These are phyloP conservation scores for Pseudocheirus occidentalis DNA, from an alignment of 2,797 vertebrate species.

Conservation along the genomic window DNA sequence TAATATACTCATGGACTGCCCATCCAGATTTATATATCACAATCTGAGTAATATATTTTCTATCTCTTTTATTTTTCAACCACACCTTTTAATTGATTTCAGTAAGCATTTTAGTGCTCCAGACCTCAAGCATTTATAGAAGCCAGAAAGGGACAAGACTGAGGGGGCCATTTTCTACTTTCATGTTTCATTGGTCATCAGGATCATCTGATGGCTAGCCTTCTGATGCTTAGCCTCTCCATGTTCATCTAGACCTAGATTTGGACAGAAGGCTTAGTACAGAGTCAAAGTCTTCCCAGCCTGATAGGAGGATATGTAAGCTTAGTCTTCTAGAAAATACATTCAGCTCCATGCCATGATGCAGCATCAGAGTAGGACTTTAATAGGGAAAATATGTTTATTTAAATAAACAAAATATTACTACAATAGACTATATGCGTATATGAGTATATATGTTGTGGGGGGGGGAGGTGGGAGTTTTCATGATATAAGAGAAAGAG, in stretches of 20 bases:
- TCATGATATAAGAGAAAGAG: background rate
- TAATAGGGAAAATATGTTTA: background rate
- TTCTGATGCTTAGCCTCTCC: background rate
- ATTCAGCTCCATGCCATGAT: background rate
- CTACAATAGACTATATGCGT: background rate
- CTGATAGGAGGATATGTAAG: background rate
- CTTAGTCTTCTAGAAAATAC: background rate
- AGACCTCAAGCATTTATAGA: background rate
- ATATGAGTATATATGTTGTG: background rate
- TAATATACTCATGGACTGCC: too few relatives aligned
- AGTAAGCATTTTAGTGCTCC: background rate
- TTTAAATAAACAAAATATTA: background rate
- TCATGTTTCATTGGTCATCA: background rate
- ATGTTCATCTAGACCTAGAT: background rate
- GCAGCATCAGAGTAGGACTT: background rate
- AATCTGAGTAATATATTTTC: too few relatives aligned
- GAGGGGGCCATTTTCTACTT: background rate
- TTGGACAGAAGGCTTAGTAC: background rate
- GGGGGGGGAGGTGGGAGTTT: background rate
- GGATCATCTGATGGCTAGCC: background rate
- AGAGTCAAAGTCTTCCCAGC: background rate
- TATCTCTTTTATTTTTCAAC: background rate
- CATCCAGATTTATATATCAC: too few relatives aligned
- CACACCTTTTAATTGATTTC: background rate
- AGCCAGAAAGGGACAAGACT: background rate